These are phyloP conservation scores for Philypnodon macrostomus DNA, from an alignment of 2,797 vertebrate genomes.

Conservation along the genomic window DNA sequence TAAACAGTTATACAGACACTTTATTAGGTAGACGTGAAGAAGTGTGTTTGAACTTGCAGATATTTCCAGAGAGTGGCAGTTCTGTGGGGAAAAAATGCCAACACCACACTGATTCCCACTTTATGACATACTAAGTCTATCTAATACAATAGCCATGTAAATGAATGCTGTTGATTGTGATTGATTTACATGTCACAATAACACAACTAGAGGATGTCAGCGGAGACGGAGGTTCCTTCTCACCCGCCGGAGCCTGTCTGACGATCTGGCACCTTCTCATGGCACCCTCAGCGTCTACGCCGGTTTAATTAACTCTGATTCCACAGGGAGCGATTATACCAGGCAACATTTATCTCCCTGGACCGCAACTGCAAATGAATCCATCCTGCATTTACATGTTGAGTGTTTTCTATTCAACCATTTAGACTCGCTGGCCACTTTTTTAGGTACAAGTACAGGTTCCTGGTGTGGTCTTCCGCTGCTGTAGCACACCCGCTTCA, in stretches of 20 bases:
- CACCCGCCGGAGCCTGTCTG: slow-evolving; percentile 45
- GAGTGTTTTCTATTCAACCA: not conserved
- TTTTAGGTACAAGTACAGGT: too few relatives aligned
- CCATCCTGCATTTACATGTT: slow-evolving; percentile 22
- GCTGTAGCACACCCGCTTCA: too few relatives aligned
- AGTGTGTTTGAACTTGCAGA: too few relatives aligned
- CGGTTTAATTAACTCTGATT: slow-evolving; percentile 69
- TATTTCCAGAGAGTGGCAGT: too few relatives aligned
- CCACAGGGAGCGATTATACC: slow-evolving; percentile 70
- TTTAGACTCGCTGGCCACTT: too few relatives aligned
- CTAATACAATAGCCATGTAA: too few relatives aligned
- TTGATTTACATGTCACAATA: slow-evolving; percentile 28
- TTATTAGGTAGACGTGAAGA: too few relatives aligned
- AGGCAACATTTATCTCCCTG: slow-evolving; percentile 61
- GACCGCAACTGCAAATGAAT: slow-evolving; percentile 63
- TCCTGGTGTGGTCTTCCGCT: too few relatives aligned
- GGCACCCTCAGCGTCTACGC: slow-evolving; percentile 62
- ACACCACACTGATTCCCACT: too few relatives aligned
- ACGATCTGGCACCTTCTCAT: slow-evolving; percentile 56
- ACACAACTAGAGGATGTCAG: slow-evolving; percentile 36
- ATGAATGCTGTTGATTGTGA: slow-evolving; percentile 9
- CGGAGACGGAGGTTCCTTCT: slow-evolving; percentile 37
- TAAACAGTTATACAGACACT: too few relatives aligned
- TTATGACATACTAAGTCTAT: too few relatives aligned
- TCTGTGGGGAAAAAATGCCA: too few relatives aligned